Evolutionary conservation across 1,140 invertebrate species (phyloP).

Genomic region (Oscheius sp.): DNA sequence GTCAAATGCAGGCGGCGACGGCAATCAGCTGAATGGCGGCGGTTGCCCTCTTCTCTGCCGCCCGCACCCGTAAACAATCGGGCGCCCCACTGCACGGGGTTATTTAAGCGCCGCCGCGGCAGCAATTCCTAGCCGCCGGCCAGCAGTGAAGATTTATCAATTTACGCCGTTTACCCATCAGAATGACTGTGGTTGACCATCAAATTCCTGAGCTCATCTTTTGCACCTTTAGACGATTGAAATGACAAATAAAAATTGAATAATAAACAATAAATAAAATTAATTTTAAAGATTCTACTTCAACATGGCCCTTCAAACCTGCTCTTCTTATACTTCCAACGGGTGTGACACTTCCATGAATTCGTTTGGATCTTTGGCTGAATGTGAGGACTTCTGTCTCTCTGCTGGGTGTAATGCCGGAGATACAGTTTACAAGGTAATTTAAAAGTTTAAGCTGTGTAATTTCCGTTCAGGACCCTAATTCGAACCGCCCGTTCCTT

Average conservation of each 20-base stretch:
- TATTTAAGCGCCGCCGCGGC: too few species aligned
- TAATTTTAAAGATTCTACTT: conserved; percentile 25
- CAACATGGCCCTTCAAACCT: conserved; percentile 29
- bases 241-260: neutral
- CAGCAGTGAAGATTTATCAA: neutral
- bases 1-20: too few species aligned
- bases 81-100: neutral
- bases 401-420: conserved; percentile 17
- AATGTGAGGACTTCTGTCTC: conserved; percentile 33
- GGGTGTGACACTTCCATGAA: conserved; percentile 29
- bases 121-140: neutral
- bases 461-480: conserved; percentile 3
- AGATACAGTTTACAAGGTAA: conserved; percentile 25
- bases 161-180: neutral
- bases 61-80: neutral
- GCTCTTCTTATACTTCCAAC: conserved; percentile 21
- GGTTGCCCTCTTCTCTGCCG: too few species aligned
- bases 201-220: neutral
- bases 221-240: neutral
- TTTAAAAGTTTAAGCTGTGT: neutral
- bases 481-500: conserved; percentile 20
- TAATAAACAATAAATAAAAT: neutral
- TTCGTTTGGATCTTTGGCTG: conserved; percentile 12
- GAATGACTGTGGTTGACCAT: neutral
- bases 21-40: too few species aligned